phyloP scores from a whole-genome alignment of 2,113 vertebrate species.

The Notarius quadriscutis region DNA sequence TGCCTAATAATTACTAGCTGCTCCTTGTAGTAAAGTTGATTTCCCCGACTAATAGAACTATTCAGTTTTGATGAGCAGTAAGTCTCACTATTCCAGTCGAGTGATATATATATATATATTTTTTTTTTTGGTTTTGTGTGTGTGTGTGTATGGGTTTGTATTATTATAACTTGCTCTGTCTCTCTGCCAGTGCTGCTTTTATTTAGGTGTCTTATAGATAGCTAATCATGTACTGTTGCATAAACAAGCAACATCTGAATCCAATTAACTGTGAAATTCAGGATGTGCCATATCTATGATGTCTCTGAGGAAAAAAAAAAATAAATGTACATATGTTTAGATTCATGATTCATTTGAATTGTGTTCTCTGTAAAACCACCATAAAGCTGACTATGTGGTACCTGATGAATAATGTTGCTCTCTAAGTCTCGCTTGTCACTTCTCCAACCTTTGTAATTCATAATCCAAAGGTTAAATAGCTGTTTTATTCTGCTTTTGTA shows the following conservation, averaged over 20 bases:
- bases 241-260: constrained; percentile 50
- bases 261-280: constrained; percentile 50
- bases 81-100: not conserved
- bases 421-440: constrained; percentile 17
- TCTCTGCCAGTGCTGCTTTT: constrained; percentile 31
- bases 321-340: constrained; percentile 48
- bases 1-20: constrained; percentile 28
- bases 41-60: not conserved
- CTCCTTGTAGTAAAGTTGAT: not conserved
- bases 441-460: constrained; percentile 17
- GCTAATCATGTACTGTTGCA: constrained; percentile 37
- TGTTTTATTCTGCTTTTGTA: constrained; percentile 27
- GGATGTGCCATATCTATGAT: constrained; percentile 45
- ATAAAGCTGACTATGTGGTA: constrained; percentile 19
- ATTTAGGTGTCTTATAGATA: constrained; percentile 28
- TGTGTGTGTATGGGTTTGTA: constrained; percentile 7
- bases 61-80: not conserved
- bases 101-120: not conserved
- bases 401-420: constrained; percentile 27
- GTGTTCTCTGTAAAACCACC: constrained; percentile 35
- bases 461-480: constrained; percentile 16
- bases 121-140: not conserved
- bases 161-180: not conserved
- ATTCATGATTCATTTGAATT: constrained; percentile 17
- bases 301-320: constrained; percentile 31